These are phyloP conservation scores for Dromococcyx pavoninus DNA, from an alignment of 2,797 vertebrate genomes.

Conservation along the genomic window DNA sequence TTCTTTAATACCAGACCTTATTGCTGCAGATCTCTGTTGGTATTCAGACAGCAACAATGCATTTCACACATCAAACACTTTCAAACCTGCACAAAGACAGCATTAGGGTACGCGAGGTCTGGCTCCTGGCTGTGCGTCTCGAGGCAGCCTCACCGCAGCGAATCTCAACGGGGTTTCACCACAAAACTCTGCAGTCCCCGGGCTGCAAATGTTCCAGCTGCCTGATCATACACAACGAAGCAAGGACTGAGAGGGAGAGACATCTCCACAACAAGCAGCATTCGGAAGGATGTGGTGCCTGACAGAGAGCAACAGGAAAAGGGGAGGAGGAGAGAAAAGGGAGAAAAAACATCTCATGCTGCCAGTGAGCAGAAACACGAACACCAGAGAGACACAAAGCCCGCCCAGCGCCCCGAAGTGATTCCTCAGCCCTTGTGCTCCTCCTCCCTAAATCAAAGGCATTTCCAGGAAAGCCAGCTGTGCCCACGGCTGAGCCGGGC, in stretches of 20 bases:
- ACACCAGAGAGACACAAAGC: not conserved
- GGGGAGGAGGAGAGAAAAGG: conserved; percentile 31
- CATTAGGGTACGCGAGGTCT: not conserved
- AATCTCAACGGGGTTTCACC: not conserved
- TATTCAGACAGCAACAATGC: not conserved
- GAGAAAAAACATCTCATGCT: not conserved
- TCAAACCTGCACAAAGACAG: not conserved
- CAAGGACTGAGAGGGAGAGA: not conserved
- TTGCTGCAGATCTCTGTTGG: not conserved
- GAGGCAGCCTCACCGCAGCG: not conserved
- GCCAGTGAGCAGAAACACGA: not conserved
- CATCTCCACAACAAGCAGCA: not conserved
- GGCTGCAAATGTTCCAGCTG: conserved; percentile 31
- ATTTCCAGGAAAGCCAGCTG: not conserved
- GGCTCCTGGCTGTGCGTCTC: not conserved
- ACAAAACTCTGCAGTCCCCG: conserved; percentile 19
- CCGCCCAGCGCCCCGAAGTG: not conserved
- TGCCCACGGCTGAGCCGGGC: not conserved
- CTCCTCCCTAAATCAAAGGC: not conserved
- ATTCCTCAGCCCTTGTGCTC: not conserved
- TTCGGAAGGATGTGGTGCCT: conserved; percentile 35
- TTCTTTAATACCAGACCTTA: not conserved
- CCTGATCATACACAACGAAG: not conserved
- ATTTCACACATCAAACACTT: not conserved
- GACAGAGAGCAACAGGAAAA: conserved; percentile 39